A percentile compares a stretch with the other conserved stretches of the same genome.
Conservation (phyloP, 2,113 vertebrate species). For the Jaculus jaculus region DNA sequence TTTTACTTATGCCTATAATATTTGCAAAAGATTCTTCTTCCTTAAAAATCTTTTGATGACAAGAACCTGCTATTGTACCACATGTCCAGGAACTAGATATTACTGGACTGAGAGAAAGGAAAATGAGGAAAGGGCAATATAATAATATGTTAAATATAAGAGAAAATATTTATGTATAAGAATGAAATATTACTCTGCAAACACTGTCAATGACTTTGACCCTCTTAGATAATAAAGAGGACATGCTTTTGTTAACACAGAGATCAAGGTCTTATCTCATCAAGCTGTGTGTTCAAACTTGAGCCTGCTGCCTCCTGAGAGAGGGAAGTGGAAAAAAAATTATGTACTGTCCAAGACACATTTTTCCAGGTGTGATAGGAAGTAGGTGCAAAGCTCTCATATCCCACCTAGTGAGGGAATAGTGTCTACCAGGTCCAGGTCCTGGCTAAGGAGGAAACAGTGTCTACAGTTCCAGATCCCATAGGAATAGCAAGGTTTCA, state of each 20-base stretch:
- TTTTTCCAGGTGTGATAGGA: background rate
- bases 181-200: background rate
- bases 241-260: background rate
- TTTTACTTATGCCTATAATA: background rate
- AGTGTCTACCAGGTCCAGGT: background rate
- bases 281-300: background rate
- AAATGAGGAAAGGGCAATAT: background rate
- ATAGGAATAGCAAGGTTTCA: too few relatives aligned
- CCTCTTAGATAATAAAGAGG: background rate
- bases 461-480: too few relatives aligned
- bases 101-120: constrained; percentile 16
- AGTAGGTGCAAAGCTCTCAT: background rate
- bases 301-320: background rate
- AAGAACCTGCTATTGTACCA: background rate
- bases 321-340: background rate
- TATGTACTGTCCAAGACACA: background rate
- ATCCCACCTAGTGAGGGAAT: background rate
- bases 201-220: background rate
- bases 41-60: constrained; percentile 7
- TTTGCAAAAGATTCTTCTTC: background rate
- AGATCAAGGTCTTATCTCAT: background rate
- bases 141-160: background rate
- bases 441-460: background rate
- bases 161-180: background rate
- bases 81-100: background rate